Evolutionary conservation across 2,888 invertebrate species (phyloP).

Genomic region (Diaperis boleti): DNA sequence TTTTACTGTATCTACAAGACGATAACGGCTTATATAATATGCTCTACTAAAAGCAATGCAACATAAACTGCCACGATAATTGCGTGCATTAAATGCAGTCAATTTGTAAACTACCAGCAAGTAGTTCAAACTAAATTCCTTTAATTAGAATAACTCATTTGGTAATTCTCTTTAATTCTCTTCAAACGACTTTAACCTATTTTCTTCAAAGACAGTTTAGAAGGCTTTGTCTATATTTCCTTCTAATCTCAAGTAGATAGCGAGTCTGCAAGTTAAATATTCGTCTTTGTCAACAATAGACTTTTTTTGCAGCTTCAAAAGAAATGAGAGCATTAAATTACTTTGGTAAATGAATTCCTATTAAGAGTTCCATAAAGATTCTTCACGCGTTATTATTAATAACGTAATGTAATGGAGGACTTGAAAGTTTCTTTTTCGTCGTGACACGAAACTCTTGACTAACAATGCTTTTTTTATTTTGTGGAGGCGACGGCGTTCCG

Average conservation of each 20-base stretch:
- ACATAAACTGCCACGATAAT: background rate
- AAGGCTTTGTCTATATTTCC: background rate
- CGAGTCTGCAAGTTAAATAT: slow-evolving; percentile 5
- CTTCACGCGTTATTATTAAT: slow-evolving; percentile 19
- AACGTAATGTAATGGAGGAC: slow-evolving; percentile 6
- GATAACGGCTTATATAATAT: too few species aligned
- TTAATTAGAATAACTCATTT: slow-evolving; percentile 16
- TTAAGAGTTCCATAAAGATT: slow-evolving; percentile 4
- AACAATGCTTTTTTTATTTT: slow-evolving; percentile 2
- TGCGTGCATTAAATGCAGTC: background rate
- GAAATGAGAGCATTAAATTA: slow-evolving; percentile 11
- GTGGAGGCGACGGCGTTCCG: background rate
- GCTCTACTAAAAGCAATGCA: background rate
- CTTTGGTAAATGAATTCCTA: slow-evolving; percentile 25
- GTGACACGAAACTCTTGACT: background rate
- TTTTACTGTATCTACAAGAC: too few species aligned
- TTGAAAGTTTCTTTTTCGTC: slow-evolving; percentile 5
- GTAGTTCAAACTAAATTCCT: slow-evolving; percentile 9
- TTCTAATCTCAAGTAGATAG: slow-evolving; percentile 1
- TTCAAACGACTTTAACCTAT: background rate
- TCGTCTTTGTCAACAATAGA: slow-evolving; percentile 10
- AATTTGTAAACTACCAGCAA: background rate
- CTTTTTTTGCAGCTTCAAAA: slow-evolving; percentile 9
- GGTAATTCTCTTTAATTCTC: slow-evolving; percentile 8
- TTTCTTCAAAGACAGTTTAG: background rate